Conservation (phyloP, 2,888 invertebrate genomes). For the Pheosia gnoma region DNA sequence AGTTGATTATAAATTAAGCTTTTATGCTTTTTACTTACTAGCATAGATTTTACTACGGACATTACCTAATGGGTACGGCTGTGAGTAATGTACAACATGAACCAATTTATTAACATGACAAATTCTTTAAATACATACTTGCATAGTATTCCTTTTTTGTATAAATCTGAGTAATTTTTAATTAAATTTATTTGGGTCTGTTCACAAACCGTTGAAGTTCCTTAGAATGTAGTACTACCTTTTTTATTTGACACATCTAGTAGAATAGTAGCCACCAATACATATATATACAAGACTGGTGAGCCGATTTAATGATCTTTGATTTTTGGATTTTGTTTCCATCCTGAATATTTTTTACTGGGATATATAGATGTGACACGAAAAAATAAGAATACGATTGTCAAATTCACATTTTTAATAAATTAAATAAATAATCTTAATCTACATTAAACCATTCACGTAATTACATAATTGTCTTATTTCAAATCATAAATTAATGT, state of each 20-base stretch:
- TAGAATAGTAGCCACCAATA: too few species aligned
- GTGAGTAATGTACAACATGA: not conserved
- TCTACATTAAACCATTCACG: not conserved
- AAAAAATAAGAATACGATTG: not conserved
- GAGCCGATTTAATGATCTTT: too few species aligned
- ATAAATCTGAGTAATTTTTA: too few species aligned
- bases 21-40: slow-evolving; percentile 18
- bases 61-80: not conserved
- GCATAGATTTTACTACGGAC: not conserved
- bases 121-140: not conserved
- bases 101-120: not conserved
- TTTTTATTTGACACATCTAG: too few species aligned
- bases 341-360: too few species aligned
- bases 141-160: too few species aligned
- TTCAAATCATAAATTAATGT: not conserved
- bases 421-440: not conserved
- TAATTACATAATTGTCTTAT: not conserved
- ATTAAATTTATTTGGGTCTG: too few species aligned
- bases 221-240: too few species aligned
- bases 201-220: too few species aligned
- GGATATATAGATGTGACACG: not conserved
- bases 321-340: too few species aligned
- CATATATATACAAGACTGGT: too few species aligned
- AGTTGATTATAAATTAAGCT: slow-evolving; percentile 17
- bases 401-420: not conserved